phyloP scores from a whole-genome alignment of 1,140 invertebrate genomes.

The Heliconius melpomene region DNA sequence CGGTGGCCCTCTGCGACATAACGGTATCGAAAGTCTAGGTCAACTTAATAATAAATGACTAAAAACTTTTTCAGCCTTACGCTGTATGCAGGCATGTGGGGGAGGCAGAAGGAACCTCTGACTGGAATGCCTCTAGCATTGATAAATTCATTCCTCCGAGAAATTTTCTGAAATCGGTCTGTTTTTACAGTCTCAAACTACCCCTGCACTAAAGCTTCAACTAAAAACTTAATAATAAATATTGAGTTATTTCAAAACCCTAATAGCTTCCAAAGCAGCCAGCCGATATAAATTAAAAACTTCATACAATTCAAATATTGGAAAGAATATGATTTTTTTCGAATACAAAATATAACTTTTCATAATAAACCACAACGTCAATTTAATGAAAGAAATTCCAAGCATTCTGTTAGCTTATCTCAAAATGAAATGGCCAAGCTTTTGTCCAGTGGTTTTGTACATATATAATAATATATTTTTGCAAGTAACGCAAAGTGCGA shows the following conservation, averaged over 20 bases:
- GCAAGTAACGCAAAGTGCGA: constrained; percentile 48
- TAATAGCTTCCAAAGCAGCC: neutral
- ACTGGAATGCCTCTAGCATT: no score
- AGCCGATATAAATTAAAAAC: neutral
- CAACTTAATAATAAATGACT: no score
- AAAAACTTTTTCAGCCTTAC: no score
- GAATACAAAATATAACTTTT: neutral
- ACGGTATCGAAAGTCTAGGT: no score
- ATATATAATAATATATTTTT: constrained; percentile 31
- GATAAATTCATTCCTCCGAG: no score
- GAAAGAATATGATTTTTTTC: neutral
- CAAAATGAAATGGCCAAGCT: constrained; percentile 12
- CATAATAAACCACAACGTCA: constrained; percentile 3
- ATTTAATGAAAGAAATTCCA: constrained; percentile 12
- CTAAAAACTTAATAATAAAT: neutral
- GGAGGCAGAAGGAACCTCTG: no score
- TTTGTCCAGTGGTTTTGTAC: constrained; percentile 22
- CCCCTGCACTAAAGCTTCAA: neutral
- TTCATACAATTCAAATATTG: neutral
- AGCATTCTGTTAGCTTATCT: neutral
- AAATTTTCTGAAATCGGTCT: no score
- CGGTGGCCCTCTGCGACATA: neutral
- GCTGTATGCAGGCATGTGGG: no score
- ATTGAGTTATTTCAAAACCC: neutral
- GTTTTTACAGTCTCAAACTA: no score